Percentiles rank a stretch among this genome's conserved stretches.
Conservation (phyloP, 2,797 vertebrate species). For the Acestrorhynchus altus region DNA sequence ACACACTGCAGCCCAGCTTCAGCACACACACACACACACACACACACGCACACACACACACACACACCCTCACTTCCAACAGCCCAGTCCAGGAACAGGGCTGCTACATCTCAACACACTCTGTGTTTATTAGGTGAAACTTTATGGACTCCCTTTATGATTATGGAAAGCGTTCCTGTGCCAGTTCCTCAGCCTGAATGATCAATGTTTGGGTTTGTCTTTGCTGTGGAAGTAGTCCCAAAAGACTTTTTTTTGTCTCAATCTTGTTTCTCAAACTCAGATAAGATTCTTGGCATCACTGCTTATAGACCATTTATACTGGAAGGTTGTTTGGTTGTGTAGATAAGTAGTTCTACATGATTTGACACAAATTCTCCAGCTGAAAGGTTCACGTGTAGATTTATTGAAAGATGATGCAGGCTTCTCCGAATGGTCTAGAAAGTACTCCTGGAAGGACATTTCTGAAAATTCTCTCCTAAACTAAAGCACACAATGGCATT, state of each 20-base stretch:
- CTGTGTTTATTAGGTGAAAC: constrained; percentile 4
- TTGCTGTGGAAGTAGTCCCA: neutral
- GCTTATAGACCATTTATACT: neutral
- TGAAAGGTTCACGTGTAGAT: neutral
- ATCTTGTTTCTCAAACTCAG: constrained; percentile 11
- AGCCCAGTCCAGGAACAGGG: neutral
- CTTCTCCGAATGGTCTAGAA: neutral
- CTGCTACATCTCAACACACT: constrained; percentile 8
- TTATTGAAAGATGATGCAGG: neutral
- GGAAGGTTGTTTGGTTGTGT: neutral
- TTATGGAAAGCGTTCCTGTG: constrained; percentile 20
- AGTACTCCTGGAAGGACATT: too few species aligned
- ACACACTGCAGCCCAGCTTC: neutral
- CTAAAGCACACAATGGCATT: too few species aligned
- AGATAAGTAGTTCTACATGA: neutral
- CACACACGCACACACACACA: neutral
- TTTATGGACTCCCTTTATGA: neutral
- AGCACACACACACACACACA: neutral
- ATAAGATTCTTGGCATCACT: constrained; percentile 9
- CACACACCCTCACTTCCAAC: constrained; percentile 11
- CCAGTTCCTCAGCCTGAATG: constrained; percentile 13
- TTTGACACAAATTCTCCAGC: neutral
- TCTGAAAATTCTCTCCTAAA: neutral
- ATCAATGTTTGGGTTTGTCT: constrained; percentile 17
- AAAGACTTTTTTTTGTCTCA: constrained; percentile 12